phyloP scores from a whole-genome alignment of 64 coral and sea anemone species.

The Montipora sp. region DNA sequence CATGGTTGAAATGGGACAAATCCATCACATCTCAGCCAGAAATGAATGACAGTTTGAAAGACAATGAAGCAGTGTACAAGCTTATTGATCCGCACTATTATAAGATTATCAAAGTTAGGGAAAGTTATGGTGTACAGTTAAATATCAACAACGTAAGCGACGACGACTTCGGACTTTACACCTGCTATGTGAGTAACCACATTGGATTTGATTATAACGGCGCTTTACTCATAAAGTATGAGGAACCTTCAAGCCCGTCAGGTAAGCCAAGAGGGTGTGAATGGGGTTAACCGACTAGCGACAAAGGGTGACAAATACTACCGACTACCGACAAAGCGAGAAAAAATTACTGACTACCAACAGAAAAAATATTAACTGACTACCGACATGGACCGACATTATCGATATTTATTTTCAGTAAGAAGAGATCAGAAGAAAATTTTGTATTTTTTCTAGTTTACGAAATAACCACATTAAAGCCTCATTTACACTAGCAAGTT shows the following conservation, averaged over 20 bases:
- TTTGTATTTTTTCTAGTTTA: too few relatives aligned
- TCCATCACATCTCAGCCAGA: slow-evolving; percentile 54
- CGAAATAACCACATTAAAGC: too few relatives aligned
- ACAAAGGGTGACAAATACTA: too few relatives aligned
- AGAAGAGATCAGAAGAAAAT: too few relatives aligned
- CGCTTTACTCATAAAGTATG: slow-evolving; percentile 75
- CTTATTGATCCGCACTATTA: slow-evolving; percentile 74
- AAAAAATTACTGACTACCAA: too few relatives aligned
- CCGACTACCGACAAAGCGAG: too few relatives aligned
- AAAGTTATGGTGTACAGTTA: slow-evolving; percentile 63
- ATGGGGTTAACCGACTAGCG: too few relatives aligned
- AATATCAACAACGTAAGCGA: slow-evolving; percentile 76
- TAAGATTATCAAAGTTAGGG: slow-evolving; percentile 32
- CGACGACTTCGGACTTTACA: slow-evolving; percentile 84
- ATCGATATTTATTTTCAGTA: too few relatives aligned
- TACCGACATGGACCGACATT: too few relatives aligned
- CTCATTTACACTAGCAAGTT: too few relatives aligned
- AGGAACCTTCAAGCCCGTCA: not conserved
- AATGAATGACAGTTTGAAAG: not conserved
- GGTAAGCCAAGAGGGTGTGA: slow-evolving; percentile 18
- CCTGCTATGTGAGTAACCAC: slow-evolving; percentile 87
- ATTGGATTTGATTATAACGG: slow-evolving; percentile 74
- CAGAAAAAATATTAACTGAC: too few relatives aligned
- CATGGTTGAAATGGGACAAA: slow-evolving; percentile 89
- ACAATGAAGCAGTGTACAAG: slow-evolving; percentile 28